phyloP scores from a whole-genome alignment of 2,888 invertebrate species.

The Microctonus aethiopoides region DNA sequence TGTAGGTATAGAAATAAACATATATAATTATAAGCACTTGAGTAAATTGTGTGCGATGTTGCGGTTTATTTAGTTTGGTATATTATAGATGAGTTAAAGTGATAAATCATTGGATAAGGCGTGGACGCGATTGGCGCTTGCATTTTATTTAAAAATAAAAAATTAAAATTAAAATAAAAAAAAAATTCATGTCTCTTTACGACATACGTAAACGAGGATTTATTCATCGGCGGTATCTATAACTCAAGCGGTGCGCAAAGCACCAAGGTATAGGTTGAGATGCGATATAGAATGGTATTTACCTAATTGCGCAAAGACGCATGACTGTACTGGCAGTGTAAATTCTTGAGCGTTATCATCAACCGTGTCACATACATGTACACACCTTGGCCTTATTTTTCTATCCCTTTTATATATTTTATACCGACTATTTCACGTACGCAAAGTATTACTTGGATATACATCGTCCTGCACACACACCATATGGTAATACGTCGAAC shows the following conservation, averaged over 20 bases:
- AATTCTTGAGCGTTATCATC: constrained; percentile 43
- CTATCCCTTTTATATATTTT: constrained; percentile 23
- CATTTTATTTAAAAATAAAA: constrained; percentile 7
- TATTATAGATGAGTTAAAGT: constrained; percentile 15
- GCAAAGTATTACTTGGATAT: neutral
- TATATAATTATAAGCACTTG: constrained; percentile 20
- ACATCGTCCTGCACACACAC: constrained; percentile 5
- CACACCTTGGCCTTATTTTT: constrained; percentile 44
- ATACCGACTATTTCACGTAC: constrained; percentile 26
- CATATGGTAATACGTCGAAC: constrained; percentile 19
- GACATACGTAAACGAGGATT: constrained; percentile 34
- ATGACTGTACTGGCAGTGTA: constrained; percentile 38
- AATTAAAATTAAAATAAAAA: constrained; percentile 1
- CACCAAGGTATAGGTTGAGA: constrained; percentile 18
- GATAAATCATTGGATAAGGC: constrained; percentile 35
- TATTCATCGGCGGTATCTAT: constrained; percentile 32
- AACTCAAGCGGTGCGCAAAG: constrained; percentile 27
- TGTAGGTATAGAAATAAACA: neutral
- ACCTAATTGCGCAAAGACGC: constrained; percentile 45
- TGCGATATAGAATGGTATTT: constrained; percentile 43
- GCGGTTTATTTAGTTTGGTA: constrained; percentile 15
- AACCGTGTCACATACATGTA: constrained; percentile 38
- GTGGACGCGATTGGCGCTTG: constrained; percentile 24
- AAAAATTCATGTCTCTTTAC: constrained; percentile 22
- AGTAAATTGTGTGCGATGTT: constrained; percentile 8